Conservation (phyloP, 2,888 invertebrate genomes). For the Eledona agricola region DNA sequence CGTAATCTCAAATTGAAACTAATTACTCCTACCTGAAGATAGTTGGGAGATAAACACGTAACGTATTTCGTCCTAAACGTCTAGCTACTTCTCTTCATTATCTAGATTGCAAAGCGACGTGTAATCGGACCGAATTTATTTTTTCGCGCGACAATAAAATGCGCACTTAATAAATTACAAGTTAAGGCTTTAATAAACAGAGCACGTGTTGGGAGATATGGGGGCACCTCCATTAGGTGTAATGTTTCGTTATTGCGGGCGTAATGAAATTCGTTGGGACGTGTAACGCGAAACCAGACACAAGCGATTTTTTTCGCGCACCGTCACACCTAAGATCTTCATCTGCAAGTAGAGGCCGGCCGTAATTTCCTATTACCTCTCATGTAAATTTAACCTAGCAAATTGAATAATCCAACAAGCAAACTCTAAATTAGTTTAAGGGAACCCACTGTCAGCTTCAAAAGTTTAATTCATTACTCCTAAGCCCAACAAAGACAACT, state of each 20-base stretch:
- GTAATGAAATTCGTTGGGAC: constrained; percentile 37
- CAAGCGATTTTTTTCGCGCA: constrained; percentile 9
- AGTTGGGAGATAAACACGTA: constrained; percentile 31
- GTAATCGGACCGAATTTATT: no score
- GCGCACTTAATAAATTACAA: constrained; percentile 34
- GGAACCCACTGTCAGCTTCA: constrained; percentile 29
- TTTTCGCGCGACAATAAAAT: constrained; percentile 31
- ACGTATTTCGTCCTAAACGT: constrained; percentile 33
- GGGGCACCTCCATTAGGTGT: constrained; percentile 38
- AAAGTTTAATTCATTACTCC: constrained; percentile 33
- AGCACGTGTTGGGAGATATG: constrained; percentile 37
- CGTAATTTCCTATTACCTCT: constrained; percentile 34
- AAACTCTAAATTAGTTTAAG: constrained; percentile 32
- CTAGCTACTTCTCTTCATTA: constrained; percentile 33
- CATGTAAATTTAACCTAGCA: constrained; percentile 37
- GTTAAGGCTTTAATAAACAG: constrained; percentile 36
- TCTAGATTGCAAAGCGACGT: constrained; percentile 31
- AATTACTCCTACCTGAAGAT: constrained; percentile 37
- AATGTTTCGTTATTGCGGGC: constrained; percentile 35
- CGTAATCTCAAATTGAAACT: constrained; percentile 42
- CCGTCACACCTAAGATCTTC: constrained; percentile 8
- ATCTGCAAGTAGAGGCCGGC: constrained; percentile 30
- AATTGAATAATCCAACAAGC: constrained; percentile 34
- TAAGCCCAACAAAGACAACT: constrained; percentile 29
- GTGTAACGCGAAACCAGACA: constrained; percentile 35